These are phyloP conservation scores for Troides oblongomaculatus DNA, from an alignment of 2,888 invertebrate genomes.

Conservation along the genomic window DNA sequence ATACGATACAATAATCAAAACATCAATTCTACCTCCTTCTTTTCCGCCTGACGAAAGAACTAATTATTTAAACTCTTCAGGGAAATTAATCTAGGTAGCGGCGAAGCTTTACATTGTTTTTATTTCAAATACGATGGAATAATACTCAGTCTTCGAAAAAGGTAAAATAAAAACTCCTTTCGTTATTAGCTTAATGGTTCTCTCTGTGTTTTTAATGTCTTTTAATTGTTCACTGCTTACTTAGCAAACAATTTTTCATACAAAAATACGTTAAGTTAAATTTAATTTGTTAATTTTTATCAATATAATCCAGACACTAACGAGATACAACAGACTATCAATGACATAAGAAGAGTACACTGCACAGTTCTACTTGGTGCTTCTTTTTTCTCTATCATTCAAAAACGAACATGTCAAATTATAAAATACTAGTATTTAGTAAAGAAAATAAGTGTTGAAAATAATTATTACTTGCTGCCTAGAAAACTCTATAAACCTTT, in stretches of 20 bases:
- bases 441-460: too few relatives aligned
- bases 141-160: not conserved
- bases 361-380: too few relatives aligned
- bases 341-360: too few relatives aligned
- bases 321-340: too few relatives aligned
- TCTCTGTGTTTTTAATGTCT: not conserved
- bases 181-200: not conserved
- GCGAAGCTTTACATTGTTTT: not conserved
- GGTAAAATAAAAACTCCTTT: not conserved
- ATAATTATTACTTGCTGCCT: too few relatives aligned
- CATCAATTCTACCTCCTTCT: not conserved
- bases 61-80: slow-evolving; percentile 5
- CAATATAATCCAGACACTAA: too few relatives aligned
- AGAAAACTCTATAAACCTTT: too few relatives aligned
- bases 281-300: too few relatives aligned
- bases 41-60: not conserved
- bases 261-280: not conserved
- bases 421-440: too few relatives aligned
- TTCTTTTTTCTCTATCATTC: too few relatives aligned
- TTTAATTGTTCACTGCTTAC: slow-evolving; percentile 1
- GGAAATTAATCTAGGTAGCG: slow-evolving; percentile 2
- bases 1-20: not conserved
- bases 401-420: too few relatives aligned
- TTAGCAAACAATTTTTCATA: not conserved
- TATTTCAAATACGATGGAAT: not conserved